Evolutionary conservation across 2,888 invertebrate species (phyloP).

Genomic region (Tholera decimalis): DNA sequence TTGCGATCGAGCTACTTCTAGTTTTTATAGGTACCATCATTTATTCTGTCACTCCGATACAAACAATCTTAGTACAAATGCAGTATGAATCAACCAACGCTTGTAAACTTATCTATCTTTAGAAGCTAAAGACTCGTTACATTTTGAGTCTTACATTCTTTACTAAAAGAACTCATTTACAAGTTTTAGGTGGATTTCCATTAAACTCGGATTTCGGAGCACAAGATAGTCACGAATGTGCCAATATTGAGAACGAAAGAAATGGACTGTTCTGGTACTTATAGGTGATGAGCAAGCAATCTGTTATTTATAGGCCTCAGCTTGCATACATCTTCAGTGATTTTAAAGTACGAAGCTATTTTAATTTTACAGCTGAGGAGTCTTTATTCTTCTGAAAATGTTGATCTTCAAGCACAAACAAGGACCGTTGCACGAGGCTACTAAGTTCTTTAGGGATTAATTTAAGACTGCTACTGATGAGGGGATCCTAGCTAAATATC

Average conservation of each 20-base stretch:
- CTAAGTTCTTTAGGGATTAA: not conserved
- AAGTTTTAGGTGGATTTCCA: constrained; percentile 6
- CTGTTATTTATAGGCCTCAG: not conserved
- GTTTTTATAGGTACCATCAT: constrained; percentile 20
- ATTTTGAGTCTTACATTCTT: not conserved
- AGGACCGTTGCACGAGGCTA: not conserved
- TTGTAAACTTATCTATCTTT: not conserved
- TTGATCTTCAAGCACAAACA: not conserved
- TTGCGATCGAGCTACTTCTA: constrained; percentile 54
- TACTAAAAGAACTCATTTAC: not conserved
- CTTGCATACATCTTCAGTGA: not conserved
- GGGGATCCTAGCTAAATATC: not conserved
- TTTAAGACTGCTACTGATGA: not conserved
- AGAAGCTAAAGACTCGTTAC: not conserved
- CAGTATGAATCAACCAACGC: constrained; percentile 2
- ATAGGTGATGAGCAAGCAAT: constrained; percentile 29
- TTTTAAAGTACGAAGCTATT: not conserved
- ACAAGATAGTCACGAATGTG: constrained; percentile 18
- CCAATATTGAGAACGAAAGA: constrained; percentile 16
- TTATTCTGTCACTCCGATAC: constrained; percentile 10
- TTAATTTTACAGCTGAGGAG: not conserved
- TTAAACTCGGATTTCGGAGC: constrained; percentile 7
- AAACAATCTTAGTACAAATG: not conserved
- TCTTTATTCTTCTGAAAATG: not conserved
- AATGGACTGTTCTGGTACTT: constrained; percentile 35